These are phyloP conservation scores for Dunckerocampus dactyliophorus DNA, from an alignment of 2,113 vertebrate genomes.

Conservation along the genomic window DNA sequence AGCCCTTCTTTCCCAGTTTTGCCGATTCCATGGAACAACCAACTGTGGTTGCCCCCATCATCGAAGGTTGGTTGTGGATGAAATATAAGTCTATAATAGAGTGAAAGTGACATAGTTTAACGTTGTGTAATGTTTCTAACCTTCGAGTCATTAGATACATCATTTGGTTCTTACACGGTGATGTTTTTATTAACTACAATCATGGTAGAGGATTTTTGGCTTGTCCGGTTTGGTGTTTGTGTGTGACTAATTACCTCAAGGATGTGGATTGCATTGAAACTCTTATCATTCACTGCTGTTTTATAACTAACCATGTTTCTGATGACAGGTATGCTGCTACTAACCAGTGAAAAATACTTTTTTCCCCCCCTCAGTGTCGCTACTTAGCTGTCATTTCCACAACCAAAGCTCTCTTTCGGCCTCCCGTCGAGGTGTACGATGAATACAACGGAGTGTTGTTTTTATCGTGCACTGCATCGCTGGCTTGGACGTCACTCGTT, in stretches of 20 bases:
- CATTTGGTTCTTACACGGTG: conserved; percentile 53
- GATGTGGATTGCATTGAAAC: conserved; percentile 41
- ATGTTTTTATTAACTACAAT: conserved; percentile 24
- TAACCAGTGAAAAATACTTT: conserved; percentile 56
- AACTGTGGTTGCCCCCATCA: conserved; percentile 27
- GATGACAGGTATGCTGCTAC: conserved; percentile 44
- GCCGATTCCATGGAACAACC: conserved; percentile 58
- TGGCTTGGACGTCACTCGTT: conserved; percentile 13
- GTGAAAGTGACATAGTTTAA: conserved; percentile 1
- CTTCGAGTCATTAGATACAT: not conserved
- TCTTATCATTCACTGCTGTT: conserved; percentile 22
- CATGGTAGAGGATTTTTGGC: conserved; percentile 32
- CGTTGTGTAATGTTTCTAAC: conserved; percentile 25
- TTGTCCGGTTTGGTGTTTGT: conserved; percentile 19
- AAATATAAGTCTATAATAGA: conserved; percentile 17
- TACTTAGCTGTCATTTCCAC: conserved; percentile 18
- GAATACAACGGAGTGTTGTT: conserved; percentile 23
- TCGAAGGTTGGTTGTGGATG: conserved; percentile 74
- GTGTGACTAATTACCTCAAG: conserved; percentile 52
- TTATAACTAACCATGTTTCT: conserved; percentile 54
- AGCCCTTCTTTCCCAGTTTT: conserved; percentile 76
- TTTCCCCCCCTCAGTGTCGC: conserved; percentile 27
- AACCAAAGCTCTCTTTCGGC: conserved; percentile 11
- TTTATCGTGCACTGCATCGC: conserved; percentile 26
- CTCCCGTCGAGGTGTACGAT: conserved; percentile 23